phyloP scores from a whole-genome alignment of 2,113 vertebrate genomes.

The Mirounga angustirostris region DNA sequence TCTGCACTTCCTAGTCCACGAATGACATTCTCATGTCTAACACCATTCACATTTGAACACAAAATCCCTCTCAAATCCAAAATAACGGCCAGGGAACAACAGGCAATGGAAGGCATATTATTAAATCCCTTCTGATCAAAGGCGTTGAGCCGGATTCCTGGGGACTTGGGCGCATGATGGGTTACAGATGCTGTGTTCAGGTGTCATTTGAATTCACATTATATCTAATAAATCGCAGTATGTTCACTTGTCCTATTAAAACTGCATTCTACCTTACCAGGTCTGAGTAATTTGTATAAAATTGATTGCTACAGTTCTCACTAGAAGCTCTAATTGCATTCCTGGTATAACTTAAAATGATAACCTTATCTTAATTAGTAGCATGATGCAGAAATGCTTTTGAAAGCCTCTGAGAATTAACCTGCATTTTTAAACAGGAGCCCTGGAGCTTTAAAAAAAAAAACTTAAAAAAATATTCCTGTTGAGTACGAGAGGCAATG shows the following conservation, averaged over 20 bases:
- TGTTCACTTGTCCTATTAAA: conserved; percentile 87
- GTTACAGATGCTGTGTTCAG: conserved; percentile 62
- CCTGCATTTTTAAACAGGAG: conserved; percentile 87
- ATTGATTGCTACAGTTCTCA: conserved; percentile 89
- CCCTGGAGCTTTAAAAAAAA: conserved; percentile 64
- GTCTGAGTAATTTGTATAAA: conserved; percentile 89
- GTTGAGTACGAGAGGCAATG: conserved; percentile 73
- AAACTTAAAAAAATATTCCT: conserved; percentile 61
- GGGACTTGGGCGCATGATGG: conserved; percentile 40
- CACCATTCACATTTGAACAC: conserved; percentile 47
- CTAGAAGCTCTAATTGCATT: conserved; percentile 90
- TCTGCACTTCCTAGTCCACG: neutral
- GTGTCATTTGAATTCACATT: conserved; percentile 82
- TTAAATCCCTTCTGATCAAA: conserved; percentile 73
- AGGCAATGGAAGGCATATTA: conserved; percentile 9
- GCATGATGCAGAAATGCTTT: conserved; percentile 87
- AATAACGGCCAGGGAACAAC: conserved; percentile 47
- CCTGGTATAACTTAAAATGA: conserved; percentile 90
- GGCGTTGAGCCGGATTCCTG: conserved; percentile 65
- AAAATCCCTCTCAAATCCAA: conserved; percentile 68
- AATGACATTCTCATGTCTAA: conserved; percentile 2
- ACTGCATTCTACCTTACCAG: conserved; percentile 86
- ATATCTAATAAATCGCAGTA: conserved; percentile 84
- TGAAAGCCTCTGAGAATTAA: conserved; percentile 87
- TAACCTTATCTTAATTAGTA: conserved; percentile 93